Conservation (phyloP, 2,797 vertebrate species). For the Hoplostethus mediterraneus region DNA sequence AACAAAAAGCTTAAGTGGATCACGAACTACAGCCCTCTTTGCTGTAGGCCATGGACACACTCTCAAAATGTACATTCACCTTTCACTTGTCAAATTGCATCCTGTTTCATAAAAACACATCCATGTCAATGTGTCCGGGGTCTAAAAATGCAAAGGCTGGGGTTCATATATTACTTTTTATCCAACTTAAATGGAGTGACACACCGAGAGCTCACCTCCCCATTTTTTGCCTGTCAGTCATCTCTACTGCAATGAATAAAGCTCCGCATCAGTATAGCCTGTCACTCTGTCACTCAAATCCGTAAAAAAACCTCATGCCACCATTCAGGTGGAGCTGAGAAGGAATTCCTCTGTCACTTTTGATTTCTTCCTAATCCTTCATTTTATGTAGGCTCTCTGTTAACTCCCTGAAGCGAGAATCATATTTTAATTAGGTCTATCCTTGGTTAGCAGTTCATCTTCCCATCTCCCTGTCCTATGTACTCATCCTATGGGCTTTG, state of each 20-base stretch:
- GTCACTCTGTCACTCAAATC: conserved; percentile 81
- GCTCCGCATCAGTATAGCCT: conserved; percentile 73
- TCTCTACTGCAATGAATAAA: conserved; percentile 75
- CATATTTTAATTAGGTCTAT: conserved; percentile 86
- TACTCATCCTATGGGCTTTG: conserved; percentile 73
- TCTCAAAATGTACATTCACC: conserved; percentile 59
- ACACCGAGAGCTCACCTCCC: conserved; percentile 65
- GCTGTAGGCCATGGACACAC: conserved; percentile 27
- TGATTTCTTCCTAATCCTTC: conserved; percentile 76
- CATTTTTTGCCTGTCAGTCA: conserved; percentile 82
- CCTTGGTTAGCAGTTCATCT: conserved; percentile 74
- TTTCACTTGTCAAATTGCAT: conserved; percentile 64
- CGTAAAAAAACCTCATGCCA: conserved; percentile 65
- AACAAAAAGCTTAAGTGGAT: conserved; percentile 33
- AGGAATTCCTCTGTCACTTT: conserved; percentile 72
- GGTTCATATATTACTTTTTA: conserved; percentile 80
- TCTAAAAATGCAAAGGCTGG: conserved; percentile 64
- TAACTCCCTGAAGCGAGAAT: conserved; percentile 82
- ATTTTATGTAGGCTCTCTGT: conserved; percentile 76
- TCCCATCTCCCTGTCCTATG: conserved; percentile 61
- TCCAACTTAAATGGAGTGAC: conserved; percentile 82
- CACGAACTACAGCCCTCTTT: conserved; percentile 31
- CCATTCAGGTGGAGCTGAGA: conserved; percentile 71
- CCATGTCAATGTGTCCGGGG: conserved; percentile 63
- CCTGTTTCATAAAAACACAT: conserved; percentile 67